Evolutionary conservation across 2,113 vertebrate species (phyloP).

Genomic region (Macrotis lagotis): DNA sequence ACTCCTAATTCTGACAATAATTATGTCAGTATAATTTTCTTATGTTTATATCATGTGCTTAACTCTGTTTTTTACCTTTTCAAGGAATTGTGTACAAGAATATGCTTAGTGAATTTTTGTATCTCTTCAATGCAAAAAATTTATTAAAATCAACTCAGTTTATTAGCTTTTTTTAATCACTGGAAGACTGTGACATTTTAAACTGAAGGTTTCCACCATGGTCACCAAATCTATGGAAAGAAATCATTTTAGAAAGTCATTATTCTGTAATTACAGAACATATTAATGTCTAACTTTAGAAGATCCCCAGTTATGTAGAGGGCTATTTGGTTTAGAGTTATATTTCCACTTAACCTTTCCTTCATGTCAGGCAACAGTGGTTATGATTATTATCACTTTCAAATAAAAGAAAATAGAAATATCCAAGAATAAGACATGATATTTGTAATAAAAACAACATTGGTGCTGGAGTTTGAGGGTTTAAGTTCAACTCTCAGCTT

Average conservation of each 20-base stretch:
- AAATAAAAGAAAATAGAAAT: constrained; percentile 61
- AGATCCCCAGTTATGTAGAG: constrained; percentile 2
- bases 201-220: constrained; percentile 60
- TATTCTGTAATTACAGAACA: constrained; percentile 77
- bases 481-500: neutral
- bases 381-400: constrained; percentile 64
- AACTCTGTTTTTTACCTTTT: neutral
- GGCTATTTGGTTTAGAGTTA: constrained; percentile 60
- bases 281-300: constrained; percentile 63
- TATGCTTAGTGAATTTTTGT: constrained; percentile 38
- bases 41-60: fast-evolving
- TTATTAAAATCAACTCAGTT: constrained; percentile 66
- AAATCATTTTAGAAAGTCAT: constrained; percentile 71
- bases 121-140: constrained; percentile 38
- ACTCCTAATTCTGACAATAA: neutral
- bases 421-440: constrained; percentile 16
- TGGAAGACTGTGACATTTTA: constrained; percentile 68
- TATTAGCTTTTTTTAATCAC: constrained; percentile 51
- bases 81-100: neutral
- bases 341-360: constrained; percentile 61
- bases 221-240: constrained; percentile 71
- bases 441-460: neutral
- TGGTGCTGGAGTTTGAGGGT: neutral
- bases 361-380: constrained; percentile 48
- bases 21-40: neutral